Evolutionary conservation across 2,113 vertebrate genomes (phyloP).

Genomic region (Eidolon helvum): DNA sequence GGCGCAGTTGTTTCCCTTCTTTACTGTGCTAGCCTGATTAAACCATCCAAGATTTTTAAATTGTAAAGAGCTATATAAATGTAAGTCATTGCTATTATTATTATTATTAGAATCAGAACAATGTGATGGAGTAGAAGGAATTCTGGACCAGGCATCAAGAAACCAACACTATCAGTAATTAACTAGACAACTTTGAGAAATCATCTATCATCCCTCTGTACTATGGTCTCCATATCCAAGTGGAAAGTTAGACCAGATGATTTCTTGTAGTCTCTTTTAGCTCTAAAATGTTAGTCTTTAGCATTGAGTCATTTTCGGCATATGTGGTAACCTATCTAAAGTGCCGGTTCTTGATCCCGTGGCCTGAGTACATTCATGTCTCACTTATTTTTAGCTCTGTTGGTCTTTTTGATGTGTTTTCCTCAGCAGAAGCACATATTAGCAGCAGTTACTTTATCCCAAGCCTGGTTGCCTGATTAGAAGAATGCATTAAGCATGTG

Average conservation of each 20-base stretch:
- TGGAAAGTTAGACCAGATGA: background rate
- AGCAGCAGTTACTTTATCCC: background rate
- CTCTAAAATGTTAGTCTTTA: background rate
- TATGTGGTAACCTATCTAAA: background rate
- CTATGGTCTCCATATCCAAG: background rate
- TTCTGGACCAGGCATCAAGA: background rate
- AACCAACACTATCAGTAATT: background rate
- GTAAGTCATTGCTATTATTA: background rate
- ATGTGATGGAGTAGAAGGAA: background rate
- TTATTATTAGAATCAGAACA: background rate
- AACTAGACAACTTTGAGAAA: accelerated
- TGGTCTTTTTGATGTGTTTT: conserved; percentile 47
- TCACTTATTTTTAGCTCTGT: conserved; percentile 35
- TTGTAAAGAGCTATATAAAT: background rate
- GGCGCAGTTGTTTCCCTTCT: background rate
- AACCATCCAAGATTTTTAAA: background rate
- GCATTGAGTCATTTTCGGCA: background rate
- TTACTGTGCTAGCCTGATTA: background rate
- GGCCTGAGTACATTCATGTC: background rate
- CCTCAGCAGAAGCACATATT: background rate
- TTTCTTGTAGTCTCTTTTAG: background rate
- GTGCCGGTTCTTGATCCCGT: background rate
- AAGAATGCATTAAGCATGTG: background rate
- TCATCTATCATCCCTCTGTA: background rate
- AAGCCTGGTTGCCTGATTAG: background rate